Evolutionary conservation across 2,888 invertebrate genomes (phyloP).

Genomic region (Mellilla xanthometata): DNA sequence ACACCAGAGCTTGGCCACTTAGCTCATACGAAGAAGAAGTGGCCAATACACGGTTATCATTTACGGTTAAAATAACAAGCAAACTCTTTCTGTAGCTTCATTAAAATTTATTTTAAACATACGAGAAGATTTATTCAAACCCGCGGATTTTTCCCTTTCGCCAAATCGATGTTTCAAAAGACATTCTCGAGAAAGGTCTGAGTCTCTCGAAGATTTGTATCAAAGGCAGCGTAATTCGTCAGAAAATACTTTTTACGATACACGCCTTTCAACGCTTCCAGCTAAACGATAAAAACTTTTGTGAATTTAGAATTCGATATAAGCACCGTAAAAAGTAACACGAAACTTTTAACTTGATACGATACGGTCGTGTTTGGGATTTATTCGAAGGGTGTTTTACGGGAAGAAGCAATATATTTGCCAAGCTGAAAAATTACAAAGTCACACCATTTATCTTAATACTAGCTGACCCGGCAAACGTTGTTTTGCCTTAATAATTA

Average conservation of each 20-base stretch:
- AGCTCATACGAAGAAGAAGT: too few relatives aligned
- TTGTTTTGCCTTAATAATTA: too few relatives aligned
- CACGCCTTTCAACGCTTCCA: conserved; percentile 15
- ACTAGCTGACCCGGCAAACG: too few relatives aligned
- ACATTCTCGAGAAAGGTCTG: conserved; percentile 19
- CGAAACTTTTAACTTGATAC: conserved; percentile 3
- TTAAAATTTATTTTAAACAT: too few relatives aligned
- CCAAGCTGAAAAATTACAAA: too few relatives aligned
- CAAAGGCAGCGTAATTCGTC: conserved; percentile 24
- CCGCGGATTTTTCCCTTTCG: background rate
- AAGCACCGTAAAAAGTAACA: conserved; percentile 8
- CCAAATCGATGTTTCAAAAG: conserved; percentile 14
- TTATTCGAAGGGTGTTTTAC: background rate
- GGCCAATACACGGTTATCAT: too few relatives aligned
- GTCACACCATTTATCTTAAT: too few relatives aligned
- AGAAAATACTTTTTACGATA: conserved; percentile 21
- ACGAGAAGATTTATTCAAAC: background rate
- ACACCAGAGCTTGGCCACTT: too few relatives aligned
- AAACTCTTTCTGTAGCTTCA: too few relatives aligned
- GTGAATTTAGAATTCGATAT: conserved; percentile 3
- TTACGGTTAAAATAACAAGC: background rate
- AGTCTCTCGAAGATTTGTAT: conserved; percentile 22
- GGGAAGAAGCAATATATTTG: background rate
- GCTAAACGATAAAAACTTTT: conserved; percentile 16
- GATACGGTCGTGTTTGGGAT: background rate